Evolutionary conservation across 1,140 invertebrate species (phyloP).

Genomic region (Delia radicum): DNA sequence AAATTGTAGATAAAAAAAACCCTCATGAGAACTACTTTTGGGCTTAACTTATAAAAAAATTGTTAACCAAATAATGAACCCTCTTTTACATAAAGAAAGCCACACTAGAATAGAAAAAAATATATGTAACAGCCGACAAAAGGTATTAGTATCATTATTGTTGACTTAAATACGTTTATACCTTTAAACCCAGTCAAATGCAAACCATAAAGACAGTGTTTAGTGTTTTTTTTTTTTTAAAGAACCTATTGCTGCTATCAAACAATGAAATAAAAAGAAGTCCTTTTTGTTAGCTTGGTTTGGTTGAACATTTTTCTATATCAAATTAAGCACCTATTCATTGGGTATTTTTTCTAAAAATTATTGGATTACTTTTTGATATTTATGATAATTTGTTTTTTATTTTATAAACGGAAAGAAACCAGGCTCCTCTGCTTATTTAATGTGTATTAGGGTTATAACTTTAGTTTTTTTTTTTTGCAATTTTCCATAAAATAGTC

Average conservation of each 20-base stretch:
- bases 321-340: conserved; percentile 29
- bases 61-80: not conserved
- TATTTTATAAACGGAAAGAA: conserved; percentile 31
- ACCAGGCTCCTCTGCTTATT: too few species aligned
- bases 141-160: not conserved
- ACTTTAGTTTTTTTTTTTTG: conserved; percentile 28
- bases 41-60: too few species aligned
- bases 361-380: conserved; percentile 23
- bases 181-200: not conserved
- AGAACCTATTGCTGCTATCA: not conserved
- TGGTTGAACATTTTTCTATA: not conserved
- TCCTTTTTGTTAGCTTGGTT: not conserved
- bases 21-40: not conserved
- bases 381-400: conserved; percentile 30
- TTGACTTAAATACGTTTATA: not conserved
- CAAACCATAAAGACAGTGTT: not conserved
- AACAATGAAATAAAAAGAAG: not conserved
- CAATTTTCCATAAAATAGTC: too few species aligned
- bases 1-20: not conserved
- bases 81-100: not conserved
- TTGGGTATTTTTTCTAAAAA: conserved; percentile 29
- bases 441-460: too few species aligned
- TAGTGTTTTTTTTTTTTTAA: too few species aligned
- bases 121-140: not conserved
- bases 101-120: not conserved